phyloP scores from a whole-genome alignment of 2,888 invertebrate genomes.

The Keiferia lycopersicella region DNA sequence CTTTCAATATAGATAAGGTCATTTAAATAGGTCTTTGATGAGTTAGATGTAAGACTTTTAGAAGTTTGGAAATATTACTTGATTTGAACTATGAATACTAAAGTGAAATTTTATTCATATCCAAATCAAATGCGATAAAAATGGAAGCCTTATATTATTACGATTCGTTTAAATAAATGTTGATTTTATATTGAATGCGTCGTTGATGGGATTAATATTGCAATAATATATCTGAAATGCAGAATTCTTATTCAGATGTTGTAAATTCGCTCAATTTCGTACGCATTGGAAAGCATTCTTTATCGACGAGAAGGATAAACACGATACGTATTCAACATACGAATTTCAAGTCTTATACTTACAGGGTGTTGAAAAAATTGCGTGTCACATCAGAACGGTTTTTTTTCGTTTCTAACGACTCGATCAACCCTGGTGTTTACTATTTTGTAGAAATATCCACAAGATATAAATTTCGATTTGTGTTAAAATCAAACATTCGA shows the following conservation, averaged over 20 bases:
- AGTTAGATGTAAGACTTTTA: no score
- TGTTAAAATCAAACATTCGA: no score
- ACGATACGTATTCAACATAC: slow-evolving; percentile 1
- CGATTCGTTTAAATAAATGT: not conserved
- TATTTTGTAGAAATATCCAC: no score
- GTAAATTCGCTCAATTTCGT: slow-evolving; percentile 8
- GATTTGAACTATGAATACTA: not conserved
- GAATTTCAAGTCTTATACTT: not conserved
- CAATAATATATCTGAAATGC: not conserved
- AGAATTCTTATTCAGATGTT: slow-evolving; percentile 9
- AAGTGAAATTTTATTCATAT: slow-evolving; percentile 8
- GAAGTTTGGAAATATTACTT: not conserved
- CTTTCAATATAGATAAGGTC: no score
- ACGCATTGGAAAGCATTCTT: slow-evolving; percentile 7
- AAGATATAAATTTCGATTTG: no score
- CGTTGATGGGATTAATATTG: not conserved
- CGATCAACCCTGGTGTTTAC: no score
- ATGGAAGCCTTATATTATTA: not conserved
- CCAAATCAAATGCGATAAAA: not conserved
- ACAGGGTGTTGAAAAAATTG: no score
- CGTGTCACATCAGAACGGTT: no score
- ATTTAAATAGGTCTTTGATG: no score
- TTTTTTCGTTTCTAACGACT: no score
- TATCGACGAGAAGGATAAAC: not conserved
- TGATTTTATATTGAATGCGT: not conserved